Base-by-base conservation (phyloP, 2,797 vertebrate genomes). In the Parotocinclus haroldoi region DNA sequence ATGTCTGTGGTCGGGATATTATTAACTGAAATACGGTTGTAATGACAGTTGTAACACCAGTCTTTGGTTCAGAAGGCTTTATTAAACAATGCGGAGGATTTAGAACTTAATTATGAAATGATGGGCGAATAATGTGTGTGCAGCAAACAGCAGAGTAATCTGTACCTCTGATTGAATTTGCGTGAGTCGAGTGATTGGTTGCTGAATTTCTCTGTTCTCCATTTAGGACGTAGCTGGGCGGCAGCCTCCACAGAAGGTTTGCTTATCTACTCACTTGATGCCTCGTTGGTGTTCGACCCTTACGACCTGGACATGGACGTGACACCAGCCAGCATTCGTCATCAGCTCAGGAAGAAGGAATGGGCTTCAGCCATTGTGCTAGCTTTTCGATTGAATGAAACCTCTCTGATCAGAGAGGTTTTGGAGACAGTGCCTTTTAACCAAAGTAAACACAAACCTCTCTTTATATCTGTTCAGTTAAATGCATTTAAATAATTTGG, bases 221-320 rank as follows among this genome's bases (percentile, higher is more conserved):
- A 14, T 18, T 3, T 76, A 98, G 96, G 96, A 7, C 91, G 94
- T 40, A 95, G 92, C 76, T 99, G 96, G 96, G 92, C 95, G 0
- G 94, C 94, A 77, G 95, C 95, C 39, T 92, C 91, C 74, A 98
- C 96, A 0, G 97, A 99, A 78, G 97, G 97, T 6, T 91, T 99
- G 64, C 90, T 99, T 52, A 82, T 98, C 77, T 98, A 94, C 85
- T 99, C 95, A 0, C 84, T 99, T 37, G 97, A 99, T 0, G 76
- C 92, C 0, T 88, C 91, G 4, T 75, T 96, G 50, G 84, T 95
- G 51, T 99, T 99, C 7, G 96, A 99, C 81, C 97, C 97, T 0
- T 99, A 94, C 8, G 93, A 99, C 63, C 88, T 99, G 10, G 95
- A 97, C 81, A 80, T 95, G 72, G 92, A 96, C n/a, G 83, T 99